Base-by-base conservation (phyloP, 2,113 vertebrate genomes). In the Nothoprocta perdicaria region DNA sequence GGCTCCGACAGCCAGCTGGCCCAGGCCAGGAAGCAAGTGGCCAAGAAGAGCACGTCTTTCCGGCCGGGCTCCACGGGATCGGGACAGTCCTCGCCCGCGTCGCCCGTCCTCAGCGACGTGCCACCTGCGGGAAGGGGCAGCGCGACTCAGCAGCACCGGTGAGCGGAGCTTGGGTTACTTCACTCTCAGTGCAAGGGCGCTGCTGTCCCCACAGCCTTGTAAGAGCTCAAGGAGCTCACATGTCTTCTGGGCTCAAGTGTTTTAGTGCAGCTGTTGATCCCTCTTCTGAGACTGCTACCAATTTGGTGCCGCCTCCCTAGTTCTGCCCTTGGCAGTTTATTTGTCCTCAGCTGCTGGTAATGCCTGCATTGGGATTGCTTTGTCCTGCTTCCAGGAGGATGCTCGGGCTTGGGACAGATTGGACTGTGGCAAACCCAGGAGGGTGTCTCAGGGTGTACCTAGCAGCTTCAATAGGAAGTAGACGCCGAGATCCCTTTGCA, bases 41-140 rank as follows among this genome's bases (percentile, higher is more conserved):
- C 99, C 57, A 99, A 99, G 97, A 99, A 99, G 93, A 99, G 99
- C 87, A 99, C 99, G 1, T 98, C 99, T 45, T 98, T 98, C 52
- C 97, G 98, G 2, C 97, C 98, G 9, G 92, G 98, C 97, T 98
- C 96, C 6, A 97, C 90, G 80, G 95, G 97, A 48, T 98, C 97
- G 3, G 97, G 95, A 1, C 97, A 96, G 11, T 96, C 97, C 0
- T 97, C 97, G 0, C 98, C 97, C 0, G 82, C 97, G 0, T 97
- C 93, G 0, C 97, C 98, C 0, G 58, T 96, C 63, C 96, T 97
- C 1, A 81, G 91, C 3, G 98, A 98, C 3, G 19, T 52, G 1
- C 14, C 81, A 0, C 40, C 76, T 0, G n/a, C 46, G 1, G 96
- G 94, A 24, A 95, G 97, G 69, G 60, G 84, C 12, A 72, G 53